Evolutionary conservation across 1,140 invertebrate genomes (phyloP).

Genomic region (Pogonomyrmex barbatus): DNA sequence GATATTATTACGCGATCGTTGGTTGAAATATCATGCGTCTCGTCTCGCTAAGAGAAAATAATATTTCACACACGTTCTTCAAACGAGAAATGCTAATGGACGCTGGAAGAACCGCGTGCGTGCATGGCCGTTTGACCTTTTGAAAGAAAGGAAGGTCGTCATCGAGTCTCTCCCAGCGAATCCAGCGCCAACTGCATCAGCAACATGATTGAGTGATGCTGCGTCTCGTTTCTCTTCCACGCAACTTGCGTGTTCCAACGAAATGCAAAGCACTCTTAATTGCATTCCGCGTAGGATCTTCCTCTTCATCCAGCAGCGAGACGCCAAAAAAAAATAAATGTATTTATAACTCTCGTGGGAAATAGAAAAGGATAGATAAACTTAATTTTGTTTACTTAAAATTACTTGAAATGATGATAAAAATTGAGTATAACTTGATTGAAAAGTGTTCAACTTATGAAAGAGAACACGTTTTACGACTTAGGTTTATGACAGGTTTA

Average conservation of each 20-base stretch:
- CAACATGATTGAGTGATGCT: conserved; percentile 41
- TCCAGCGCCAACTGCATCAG: conserved; percentile 49
- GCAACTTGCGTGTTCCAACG: neutral
- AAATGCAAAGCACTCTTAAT: conserved; percentile 24
- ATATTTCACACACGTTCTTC: conserved; percentile 41
- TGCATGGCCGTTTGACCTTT: conserved; percentile 76
- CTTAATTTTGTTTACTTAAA: too few species aligned
- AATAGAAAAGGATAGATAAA: neutral
- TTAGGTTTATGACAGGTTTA: neutral
- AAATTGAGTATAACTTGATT: neutral
- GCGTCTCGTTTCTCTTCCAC: conserved; percentile 30
- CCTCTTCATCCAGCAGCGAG: neutral
- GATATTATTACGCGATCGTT: conserved; percentile 31
- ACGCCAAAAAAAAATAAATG: neutral
- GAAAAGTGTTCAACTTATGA: neutral
- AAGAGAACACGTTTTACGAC: neutral
- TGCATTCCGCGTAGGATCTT: neutral
- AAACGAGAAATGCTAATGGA: conserved; percentile 69
- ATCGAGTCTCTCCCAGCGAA: conserved; percentile 37
- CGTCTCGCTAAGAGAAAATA: conserved; percentile 16
- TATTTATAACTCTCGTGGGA: neutral
- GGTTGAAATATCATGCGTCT: conserved; percentile 32
- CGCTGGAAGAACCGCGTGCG: conserved; percentile 50
- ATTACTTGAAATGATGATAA: too few species aligned
- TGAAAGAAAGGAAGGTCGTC: conserved; percentile 76